Percentiles rank a stretch among this genome's conserved stretches.
phyloP scores from a whole-genome alignment of 1,140 invertebrate species.

The Drosophila kohkoa region DNA sequence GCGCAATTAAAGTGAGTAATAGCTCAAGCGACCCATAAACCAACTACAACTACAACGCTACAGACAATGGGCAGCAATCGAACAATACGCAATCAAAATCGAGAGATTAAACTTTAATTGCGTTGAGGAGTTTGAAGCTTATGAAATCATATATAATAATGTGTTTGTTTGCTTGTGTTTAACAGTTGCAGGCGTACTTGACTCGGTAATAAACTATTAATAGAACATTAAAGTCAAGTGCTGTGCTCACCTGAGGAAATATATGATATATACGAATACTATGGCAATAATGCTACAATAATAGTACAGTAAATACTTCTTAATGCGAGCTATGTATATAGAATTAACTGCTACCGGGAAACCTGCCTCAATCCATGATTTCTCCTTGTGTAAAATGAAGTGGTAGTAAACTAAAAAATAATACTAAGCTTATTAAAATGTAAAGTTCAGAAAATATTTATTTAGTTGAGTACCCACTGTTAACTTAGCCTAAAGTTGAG shows the following conservation, averaged over 20 bases:
- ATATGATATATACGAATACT: conserved; percentile 15
- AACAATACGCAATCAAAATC: conserved; percentile 69
- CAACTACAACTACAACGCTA: conserved; percentile 35
- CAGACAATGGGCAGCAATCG: conserved; percentile 65
- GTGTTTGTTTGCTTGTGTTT: conserved; percentile 4
- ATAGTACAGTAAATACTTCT: conserved; percentile 11
- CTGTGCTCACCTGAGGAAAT: conserved; percentile 29
- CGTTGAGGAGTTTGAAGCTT: conserved; percentile 48
- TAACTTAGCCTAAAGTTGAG: neutral
- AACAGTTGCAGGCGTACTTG: conserved; percentile 36
- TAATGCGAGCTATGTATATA: neutral
- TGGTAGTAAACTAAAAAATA: too few relatives aligned
- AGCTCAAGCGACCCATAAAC: conserved; percentile 52
- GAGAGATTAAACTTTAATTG: conserved; percentile 71
- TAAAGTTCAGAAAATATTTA: too few relatives aligned
- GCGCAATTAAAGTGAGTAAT: conserved; percentile 81
- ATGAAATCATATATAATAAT: conserved; percentile 31
- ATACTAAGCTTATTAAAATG: too few relatives aligned
- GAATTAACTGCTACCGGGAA: too few relatives aligned
- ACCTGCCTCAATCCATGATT: too few relatives aligned
- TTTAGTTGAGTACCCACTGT: too few relatives aligned
- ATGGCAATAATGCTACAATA: conserved; percentile 23
- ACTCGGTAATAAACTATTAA: conserved; percentile 28
- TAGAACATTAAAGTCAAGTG: conserved; percentile 31
- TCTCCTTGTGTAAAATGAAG: too few relatives aligned